Base-by-base conservation (phyloP, 2,888 invertebrate genomes). In the Embidobia sp. region DNA sequence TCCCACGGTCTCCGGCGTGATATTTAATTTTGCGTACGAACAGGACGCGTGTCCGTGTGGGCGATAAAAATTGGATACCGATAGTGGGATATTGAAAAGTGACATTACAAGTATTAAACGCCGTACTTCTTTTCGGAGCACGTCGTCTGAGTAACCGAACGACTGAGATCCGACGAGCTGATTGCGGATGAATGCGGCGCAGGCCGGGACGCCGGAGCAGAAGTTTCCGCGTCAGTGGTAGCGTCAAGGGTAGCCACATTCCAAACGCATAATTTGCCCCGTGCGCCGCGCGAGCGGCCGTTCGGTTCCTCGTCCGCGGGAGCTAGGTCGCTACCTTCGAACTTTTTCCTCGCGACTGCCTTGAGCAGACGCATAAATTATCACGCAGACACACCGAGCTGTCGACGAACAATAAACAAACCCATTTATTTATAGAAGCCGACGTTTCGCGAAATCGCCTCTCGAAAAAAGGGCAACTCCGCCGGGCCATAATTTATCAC, bases 231-330 rank as follows among this genome's bases (percentile, higher is more conserved):
- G 42, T 49, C 61, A 57, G 35, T 57, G 69, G 7, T 48, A 57
- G 64, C 70, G 59, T 64, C 73, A 81, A 82, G 80, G 81, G 79
- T 82, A 82, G 44, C 80, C 77, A 74, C 81, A 85, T 84, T 85
- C 82, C 80, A 44, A 13, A 55, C 77, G 70, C 67, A 74, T 67
- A 81, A 80, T 81, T 80, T 29, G 35, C 46, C 48, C 59, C 69
- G 55, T 63, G 37, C 31, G 33, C 19, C 37, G 22, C 44, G 11
- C 33, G 37, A 70, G 63, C 48, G n/a, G n/a, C n/a, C 49, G 48
- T 42, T 11, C 37, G 35, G 55, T 55, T 69, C 69, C 64, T 63
- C 48, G 40, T 40, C 19, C 37, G 22, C 44, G 11, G 42, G 37
- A 70, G 63, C 48, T 42, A 40, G 55, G 57, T 48, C 55, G 61